Evolutionary conservation across 2,888 invertebrate species (phyloP), one percentile per base, ranked within the genome.

Genomic region (Tenodera sinensis): DNA sequence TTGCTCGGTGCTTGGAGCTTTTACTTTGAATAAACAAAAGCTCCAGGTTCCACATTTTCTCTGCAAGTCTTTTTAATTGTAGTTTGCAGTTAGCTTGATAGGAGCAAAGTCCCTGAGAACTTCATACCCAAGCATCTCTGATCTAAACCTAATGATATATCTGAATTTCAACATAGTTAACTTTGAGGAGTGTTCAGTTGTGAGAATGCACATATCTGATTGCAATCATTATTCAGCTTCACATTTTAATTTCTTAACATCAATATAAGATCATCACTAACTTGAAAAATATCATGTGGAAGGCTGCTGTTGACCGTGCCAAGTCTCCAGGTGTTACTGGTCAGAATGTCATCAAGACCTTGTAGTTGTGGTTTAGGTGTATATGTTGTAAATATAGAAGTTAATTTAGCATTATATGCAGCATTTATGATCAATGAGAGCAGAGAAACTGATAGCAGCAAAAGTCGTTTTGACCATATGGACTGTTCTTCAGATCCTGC

Each of bases 381-480:
- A 34, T 88, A 81, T 25, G 81, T 15, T 6, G 85, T 85, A 4
- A 85, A 47, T 20, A 84, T 47, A 81, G 88, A 71, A 27, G 88
- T 88, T 14, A 88, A 85, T 30, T 85, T 88, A 27, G 88, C 88
- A 82, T 85, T 84, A 20, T 88, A 88, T 15, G 85, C 85, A 82
- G 81, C 42, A 28, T 88, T 47, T 20, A 85, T 82, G 47, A 88
- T 71, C 20, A 88, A 20, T 81, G 84, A 88, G 27, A 84, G 42
- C 14, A 88, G 20, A n/a, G 81, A 84, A 81, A 81, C n/a, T 14
- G 85, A 34, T n/a, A 81, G 81, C n/a, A 71, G 85, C 30, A 84
- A 28, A 20, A 88, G 28, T 34, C 88, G 20, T 25, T 71, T 71
- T 71, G 54, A 71, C 54, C 54, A 71, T 71, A 25, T 20, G 25